These are phyloP conservation scores for Cryptus viduatorius DNA, from an alignment of 2,888 invertebrate species.

Conservation along the genomic window DNA sequence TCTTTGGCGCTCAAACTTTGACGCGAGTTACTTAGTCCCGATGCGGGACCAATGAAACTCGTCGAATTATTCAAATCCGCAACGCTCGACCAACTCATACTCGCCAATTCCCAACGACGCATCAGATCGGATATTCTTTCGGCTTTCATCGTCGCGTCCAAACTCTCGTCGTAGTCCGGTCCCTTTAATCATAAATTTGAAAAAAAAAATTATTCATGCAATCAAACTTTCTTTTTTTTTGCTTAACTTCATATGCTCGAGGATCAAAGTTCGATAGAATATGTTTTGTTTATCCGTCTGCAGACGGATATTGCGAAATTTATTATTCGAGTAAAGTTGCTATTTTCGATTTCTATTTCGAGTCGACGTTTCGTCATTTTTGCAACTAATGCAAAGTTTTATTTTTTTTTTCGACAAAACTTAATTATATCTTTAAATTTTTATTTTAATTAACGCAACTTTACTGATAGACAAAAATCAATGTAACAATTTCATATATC, in stretches of 20 bases:
- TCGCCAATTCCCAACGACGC: conserved; percentile 92
- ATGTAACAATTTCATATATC: too few relatives aligned
- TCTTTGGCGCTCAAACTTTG: conserved; percentile 78
- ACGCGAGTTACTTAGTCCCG: conserved; percentile 71
- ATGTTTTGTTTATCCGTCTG: not conserved
- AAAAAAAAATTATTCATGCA: not conserved
- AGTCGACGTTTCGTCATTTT: not conserved
- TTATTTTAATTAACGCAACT: too few relatives aligned
- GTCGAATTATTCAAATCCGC: conserved; percentile 72
- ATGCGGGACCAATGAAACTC: conserved; percentile 61
- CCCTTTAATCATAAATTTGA: conserved; percentile 86
- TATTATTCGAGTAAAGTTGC: not conserved
- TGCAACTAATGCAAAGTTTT: not conserved
- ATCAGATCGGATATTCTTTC: conserved; percentile 89
- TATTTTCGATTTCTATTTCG: not conserved
- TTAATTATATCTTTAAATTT: too few relatives aligned
- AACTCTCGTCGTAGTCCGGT: conserved; percentile 92
- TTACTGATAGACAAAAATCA: too few relatives aligned
- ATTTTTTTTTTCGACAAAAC: too few relatives aligned
- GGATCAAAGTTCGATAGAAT: not conserved
- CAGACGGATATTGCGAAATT: not conserved
- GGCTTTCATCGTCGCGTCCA: conserved; percentile 89
- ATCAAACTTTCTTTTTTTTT: not conserved
- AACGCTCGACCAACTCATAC: conserved; percentile 85
- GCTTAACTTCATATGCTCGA: not conserved